phyloP scores from a whole-genome alignment of 2,113 vertebrate species.

The Gallinago jamesoni region DNA sequence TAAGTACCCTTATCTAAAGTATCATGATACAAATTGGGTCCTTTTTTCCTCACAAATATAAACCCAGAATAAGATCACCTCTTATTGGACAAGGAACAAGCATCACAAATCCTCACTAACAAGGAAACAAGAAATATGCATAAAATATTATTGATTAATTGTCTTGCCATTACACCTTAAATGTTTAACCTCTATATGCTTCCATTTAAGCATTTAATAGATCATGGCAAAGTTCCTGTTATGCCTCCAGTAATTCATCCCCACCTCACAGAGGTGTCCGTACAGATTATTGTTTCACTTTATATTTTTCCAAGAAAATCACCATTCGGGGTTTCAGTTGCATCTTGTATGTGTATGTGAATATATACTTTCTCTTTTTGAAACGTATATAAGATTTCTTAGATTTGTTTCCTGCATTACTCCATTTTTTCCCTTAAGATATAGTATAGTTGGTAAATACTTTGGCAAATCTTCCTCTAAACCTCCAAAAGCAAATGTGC shows the following conservation, averaged over 20 bases:
- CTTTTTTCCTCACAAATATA: neutral
- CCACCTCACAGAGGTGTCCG: neutral
- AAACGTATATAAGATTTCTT: neutral
- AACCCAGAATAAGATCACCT: neutral
- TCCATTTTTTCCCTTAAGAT: neutral
- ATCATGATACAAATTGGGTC: neutral
- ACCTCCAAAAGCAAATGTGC: neutral
- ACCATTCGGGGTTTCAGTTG: neutral
- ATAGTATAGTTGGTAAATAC: neutral
- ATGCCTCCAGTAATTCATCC: neutral
- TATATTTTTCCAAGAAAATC: neutral
- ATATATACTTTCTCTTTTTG: neutral
- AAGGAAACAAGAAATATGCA: neutral
- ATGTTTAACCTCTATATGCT: neutral
- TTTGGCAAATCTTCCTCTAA: neutral
- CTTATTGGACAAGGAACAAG: neutral
- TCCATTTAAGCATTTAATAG: neutral
- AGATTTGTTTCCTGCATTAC: neutral
- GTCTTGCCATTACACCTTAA: neutral
- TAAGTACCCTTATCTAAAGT: neutral
- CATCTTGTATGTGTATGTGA: neutral
- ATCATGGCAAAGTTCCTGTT: neutral
- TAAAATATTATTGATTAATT: neutral
- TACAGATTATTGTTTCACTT: neutral
- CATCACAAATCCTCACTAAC: neutral